These are phyloP conservation scores for Tokudaia tokunoshimensis DNA, from an alignment of 2,797 vertebrate genomes.

Conservation along the genomic window DNA sequence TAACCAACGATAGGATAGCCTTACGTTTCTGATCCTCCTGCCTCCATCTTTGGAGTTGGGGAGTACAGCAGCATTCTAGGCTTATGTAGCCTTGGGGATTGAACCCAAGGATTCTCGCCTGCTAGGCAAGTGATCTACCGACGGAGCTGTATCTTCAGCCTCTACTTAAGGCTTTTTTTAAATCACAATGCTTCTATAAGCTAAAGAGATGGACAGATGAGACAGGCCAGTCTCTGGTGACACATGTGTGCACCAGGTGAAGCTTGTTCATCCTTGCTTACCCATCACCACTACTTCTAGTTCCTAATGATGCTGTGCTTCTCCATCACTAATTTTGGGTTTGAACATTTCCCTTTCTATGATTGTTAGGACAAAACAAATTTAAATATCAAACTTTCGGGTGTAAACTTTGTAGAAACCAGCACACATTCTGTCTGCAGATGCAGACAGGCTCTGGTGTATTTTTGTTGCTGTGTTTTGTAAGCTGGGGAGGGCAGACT, in stretches of 20 bases:
- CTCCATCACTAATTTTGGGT: background rate
- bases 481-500: too few species aligned
- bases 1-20: background rate
- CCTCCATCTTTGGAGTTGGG: background rate
- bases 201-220: background rate
- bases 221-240: background rate
- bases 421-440: background rate
- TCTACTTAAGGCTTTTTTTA: background rate
- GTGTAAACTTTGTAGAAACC: conserved; percentile 13
- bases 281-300: background rate
- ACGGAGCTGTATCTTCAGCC: background rate
- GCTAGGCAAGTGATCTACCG: background rate
- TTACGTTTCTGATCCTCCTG: background rate
- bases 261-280: background rate
- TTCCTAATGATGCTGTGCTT: background rate
- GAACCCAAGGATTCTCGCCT: background rate
- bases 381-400: background rate
- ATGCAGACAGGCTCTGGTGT: background rate
- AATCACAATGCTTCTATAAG: background rate
- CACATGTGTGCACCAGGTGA: background rate
- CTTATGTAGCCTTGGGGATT: background rate
- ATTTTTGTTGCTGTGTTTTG: background rate
- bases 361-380: background rate
- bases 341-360: background rate
- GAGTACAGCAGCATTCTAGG: background rate